Percentiles rank a stretch among this genome's conserved stretches.
These are phyloP conservation scores for Drosophila pseudotalamancana DNA, from an alignment of 2,888 invertebrate species.

Conservation along the genomic window DNA sequence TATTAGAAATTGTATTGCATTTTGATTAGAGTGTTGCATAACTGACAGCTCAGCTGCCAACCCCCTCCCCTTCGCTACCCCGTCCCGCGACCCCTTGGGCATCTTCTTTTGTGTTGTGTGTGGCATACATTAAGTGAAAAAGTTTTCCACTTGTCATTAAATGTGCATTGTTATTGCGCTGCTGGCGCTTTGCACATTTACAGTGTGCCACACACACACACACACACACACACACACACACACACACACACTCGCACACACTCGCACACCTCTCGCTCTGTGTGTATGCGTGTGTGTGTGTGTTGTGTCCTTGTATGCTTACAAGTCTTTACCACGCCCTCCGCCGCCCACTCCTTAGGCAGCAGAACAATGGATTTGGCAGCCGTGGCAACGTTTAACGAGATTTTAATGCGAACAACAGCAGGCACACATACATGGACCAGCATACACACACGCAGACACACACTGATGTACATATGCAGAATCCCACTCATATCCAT, in stretches of 20 bases:
- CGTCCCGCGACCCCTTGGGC: background rate
- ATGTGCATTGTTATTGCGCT: slow-evolving; percentile 76
- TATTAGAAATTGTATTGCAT: slow-evolving; percentile 62
- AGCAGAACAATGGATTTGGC: slow-evolving; percentile 47
- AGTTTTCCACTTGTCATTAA: slow-evolving; percentile 80
- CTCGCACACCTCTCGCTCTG: background rate
- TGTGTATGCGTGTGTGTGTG: slow-evolving; percentile 14
- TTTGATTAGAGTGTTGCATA: slow-evolving; percentile 71
- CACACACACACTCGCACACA: slow-evolving; percentile 12
- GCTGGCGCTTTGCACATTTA: slow-evolving; percentile 54
- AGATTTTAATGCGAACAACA: slow-evolving; percentile 66
- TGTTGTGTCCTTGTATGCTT: slow-evolving; percentile 40
- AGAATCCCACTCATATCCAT: slow-evolving; percentile 6
- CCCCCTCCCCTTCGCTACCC: background rate
- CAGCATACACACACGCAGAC: background rate
- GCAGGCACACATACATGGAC: background rate
- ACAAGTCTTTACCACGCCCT: slow-evolving; percentile 11
- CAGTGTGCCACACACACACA: slow-evolving; percentile 29
- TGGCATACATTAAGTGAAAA: slow-evolving; percentile 78
- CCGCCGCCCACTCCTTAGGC: slow-evolving; percentile 6
- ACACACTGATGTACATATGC: slow-evolving; percentile 11
- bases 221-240: slow-evolving; percentile 5
- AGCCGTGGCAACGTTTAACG: slow-evolving; percentile 73
- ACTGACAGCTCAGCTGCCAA: slow-evolving; percentile 25
- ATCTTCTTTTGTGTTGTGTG: slow-evolving; percentile 30